Evolutionary conservation across 2,113 vertebrate species (phyloP), one percentile per base, ranked within the genome.

Genomic region (Psophia crepitans): DNA sequence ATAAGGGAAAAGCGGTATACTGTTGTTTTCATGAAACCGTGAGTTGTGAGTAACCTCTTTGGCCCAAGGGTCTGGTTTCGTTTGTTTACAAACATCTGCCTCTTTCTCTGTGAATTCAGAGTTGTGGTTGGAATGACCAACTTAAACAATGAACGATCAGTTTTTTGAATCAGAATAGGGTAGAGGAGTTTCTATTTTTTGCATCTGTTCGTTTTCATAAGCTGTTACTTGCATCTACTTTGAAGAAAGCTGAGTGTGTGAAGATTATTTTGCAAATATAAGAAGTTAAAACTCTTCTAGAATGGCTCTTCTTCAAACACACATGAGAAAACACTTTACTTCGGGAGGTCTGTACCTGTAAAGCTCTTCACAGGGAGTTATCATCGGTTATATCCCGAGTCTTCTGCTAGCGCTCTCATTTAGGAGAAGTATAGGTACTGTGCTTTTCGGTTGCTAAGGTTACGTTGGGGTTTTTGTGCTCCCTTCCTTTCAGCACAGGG

Each of bases 41-140:
- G 82, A 82, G 84, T 41, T 66, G 73, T 57, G 73, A 87, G 56
- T 81, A 44, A 64, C 69, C 70, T 56, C 74, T 75, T 66, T 76
- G 87, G 53, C 57, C 68, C 60, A 27, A 68, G 74, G 78, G 23
- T 71, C 61, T 81, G 56, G 5, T 75, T 58, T 91, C 77, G 12
- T 69, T 46, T 90, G 28, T 87, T 93, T 30, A 76, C 70, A 94
- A 84, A 79, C 78, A 87, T 75, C 84, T 75, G 48, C 57, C 74
- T 51, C 30, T 37, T 86, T 20, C 74, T 95, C 51, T 63, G 43
- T 39, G 10, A 43, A 5, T 79, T 78, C 61, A 32, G 65, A 56
- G 26, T 4, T 87, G 74, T 58, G 77, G 60, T 77, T 74, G 64
- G 28, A 58, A 49, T 41, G 49, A 57, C 74, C 66, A 54, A 12